Conservation (phyloP, 2,888 invertebrate genomes). For the Campoletis raptor region DNA sequence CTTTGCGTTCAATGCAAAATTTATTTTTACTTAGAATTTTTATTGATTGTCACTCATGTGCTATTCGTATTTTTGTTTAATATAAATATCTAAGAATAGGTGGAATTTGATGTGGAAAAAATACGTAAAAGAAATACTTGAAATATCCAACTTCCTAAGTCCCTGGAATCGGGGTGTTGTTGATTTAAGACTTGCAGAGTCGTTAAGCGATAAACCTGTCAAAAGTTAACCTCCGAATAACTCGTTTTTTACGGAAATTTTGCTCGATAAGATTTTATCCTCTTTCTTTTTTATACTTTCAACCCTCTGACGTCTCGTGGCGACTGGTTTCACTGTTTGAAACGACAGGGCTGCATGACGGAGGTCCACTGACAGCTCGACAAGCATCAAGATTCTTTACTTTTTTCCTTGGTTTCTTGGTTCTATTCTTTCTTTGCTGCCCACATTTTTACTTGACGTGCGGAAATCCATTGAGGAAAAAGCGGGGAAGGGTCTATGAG, state of each 20-base stretch:
- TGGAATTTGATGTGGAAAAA: neutral
- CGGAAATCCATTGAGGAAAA: slow-evolving; percentile 46
- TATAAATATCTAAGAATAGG: neutral
- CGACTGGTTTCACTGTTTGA: slow-evolving; percentile 6
- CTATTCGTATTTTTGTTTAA: neutral
- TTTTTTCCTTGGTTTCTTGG: slow-evolving; percentile 29
- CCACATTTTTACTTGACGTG: slow-evolving; percentile 26
- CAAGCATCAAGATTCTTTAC: slow-evolving; percentile 13
- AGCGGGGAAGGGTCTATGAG: neutral
- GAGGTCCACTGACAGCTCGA: slow-evolving; percentile 25
- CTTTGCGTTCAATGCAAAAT: too few species aligned
- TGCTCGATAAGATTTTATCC: slow-evolving; percentile 38
- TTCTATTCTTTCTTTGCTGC: slow-evolving; percentile 45
- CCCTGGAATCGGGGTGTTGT: neutral
- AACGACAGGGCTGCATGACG: slow-evolving; percentile 19
- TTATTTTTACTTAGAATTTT: too few species aligned
- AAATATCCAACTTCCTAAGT: neutral
- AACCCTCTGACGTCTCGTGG: neutral
- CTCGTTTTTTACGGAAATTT: slow-evolving; percentile 51
- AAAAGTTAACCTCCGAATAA: slow-evolving; percentile 39
- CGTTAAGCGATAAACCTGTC: slow-evolving; percentile 52
- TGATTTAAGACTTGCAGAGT: slow-evolving; percentile 36
- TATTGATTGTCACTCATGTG: neutral
- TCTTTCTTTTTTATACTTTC: slow-evolving; percentile 21
- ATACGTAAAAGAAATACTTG: slow-evolving; percentile 20